A percentile compares a stretch with the other conserved stretches of the same genome.
phyloP scores from a whole-genome alignment of 2,888 invertebrate genomes.

The Horisme vitalbata region DNA sequence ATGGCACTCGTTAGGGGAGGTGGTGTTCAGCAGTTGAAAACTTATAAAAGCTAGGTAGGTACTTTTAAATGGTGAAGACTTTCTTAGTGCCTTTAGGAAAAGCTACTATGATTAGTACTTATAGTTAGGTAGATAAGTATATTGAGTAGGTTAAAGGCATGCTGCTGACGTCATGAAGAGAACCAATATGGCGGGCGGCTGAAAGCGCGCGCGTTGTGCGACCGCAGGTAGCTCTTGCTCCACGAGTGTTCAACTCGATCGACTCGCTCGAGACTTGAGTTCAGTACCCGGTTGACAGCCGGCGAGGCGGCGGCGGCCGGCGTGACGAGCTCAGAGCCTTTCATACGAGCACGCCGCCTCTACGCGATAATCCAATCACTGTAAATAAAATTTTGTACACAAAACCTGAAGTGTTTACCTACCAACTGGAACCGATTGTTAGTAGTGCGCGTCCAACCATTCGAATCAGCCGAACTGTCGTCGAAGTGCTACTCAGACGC shows the following conservation, averaged over 20 bases:
- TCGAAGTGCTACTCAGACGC: conserved; percentile 40
- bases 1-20: no score
- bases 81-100: no score
- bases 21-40: no score
- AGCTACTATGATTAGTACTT: no score
- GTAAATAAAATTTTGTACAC: conserved; percentile 69
- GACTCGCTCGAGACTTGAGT: no score
- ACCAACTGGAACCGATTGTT: conserved; percentile 44
- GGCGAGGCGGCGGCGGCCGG: conserved; percentile 78
- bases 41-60: no score
- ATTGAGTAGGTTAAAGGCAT: conserved; percentile 14
- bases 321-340: conserved; percentile 54
- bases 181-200: conserved; percentile 67
- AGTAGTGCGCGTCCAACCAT: conserved; percentile 38
- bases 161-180: conserved; percentile 64
- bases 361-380: conserved; percentile 70
- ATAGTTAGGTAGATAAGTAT: no score
- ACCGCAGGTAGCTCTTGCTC: conserved; percentile 46
- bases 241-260: conserved; percentile 57
- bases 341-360: conserved; percentile 74
- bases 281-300: conserved; percentile 82
- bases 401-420: conserved; percentile 51
- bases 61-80: no score
- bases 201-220: conserved; percentile 63
- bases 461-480: conserved; percentile 30